Conservation (phyloP, 2,113 vertebrate genomes). For the Semnopithecus entellus region DNA sequence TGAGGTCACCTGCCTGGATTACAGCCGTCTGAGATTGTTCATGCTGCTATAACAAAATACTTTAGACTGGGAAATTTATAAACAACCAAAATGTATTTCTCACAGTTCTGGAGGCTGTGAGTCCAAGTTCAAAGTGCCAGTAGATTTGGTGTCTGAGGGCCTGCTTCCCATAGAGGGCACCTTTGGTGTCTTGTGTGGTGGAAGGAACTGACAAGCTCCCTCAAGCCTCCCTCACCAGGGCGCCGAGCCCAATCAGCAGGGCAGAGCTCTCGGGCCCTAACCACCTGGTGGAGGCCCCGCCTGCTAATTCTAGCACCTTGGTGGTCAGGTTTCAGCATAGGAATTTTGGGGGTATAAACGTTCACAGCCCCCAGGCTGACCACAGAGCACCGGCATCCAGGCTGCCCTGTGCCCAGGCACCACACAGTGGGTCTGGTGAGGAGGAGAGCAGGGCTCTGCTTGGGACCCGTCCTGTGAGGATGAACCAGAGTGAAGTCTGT, state of each 20-base stretch:
- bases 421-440: no score
- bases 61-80: not conserved
- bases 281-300: not conserved
- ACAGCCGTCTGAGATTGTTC: not conserved
- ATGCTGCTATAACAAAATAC: not conserved
- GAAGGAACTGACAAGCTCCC: not conserved
- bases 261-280: not conserved
- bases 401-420: no score
- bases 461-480: not conserved
- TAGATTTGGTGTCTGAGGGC: not conserved
- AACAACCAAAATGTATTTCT: not conserved
- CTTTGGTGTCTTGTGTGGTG: not conserved
- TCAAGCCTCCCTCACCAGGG: not conserved
- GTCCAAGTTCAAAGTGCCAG: no score
- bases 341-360: not conserved
- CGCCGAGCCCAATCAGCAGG: not conserved
- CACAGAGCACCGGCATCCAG: not conserved
- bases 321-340: not conserved
- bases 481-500: not conserved
- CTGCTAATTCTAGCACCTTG: not conserved
- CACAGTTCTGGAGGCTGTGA: no score
- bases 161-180: not conserved
- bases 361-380: not conserved
- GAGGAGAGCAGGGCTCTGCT: not conserved
- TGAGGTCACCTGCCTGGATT: rapidly evolving